phyloP scores from a whole-genome alignment of 2,797 vertebrate species.

The Staurois parvus region DNA sequence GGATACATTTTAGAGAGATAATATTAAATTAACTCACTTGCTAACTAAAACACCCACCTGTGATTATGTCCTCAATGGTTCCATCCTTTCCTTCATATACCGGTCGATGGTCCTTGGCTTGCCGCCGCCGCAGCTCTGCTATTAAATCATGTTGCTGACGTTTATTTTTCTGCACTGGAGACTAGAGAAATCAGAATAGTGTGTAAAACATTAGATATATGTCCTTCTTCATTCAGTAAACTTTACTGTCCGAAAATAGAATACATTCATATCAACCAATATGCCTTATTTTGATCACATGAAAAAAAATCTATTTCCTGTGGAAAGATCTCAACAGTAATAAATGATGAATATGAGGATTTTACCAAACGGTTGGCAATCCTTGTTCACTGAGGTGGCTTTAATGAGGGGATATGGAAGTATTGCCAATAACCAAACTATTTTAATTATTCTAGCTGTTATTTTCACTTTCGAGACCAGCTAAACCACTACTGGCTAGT shows the following conservation, averaged over 20 bases:
- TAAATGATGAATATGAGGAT: too few species aligned
- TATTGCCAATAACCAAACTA: too few species aligned
- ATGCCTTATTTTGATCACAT: background rate
- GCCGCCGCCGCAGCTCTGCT: slow-evolving; percentile 89
- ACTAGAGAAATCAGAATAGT: background rate
- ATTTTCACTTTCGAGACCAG: too few species aligned
- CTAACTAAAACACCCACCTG: slow-evolving; percentile 77
- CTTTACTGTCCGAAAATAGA: background rate
- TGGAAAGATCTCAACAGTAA: too few species aligned
- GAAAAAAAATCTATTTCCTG: too few species aligned
- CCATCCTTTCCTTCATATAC: slow-evolving; percentile 98
- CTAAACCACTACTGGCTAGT: too few species aligned
- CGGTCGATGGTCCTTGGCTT: slow-evolving; percentile 94
- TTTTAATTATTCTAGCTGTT: too few species aligned
- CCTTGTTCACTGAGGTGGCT: too few species aligned
- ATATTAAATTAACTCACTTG: background rate
- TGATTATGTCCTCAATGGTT: slow-evolving; percentile 98
- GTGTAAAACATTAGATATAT: background rate
- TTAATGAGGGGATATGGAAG: too few species aligned
- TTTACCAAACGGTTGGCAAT: too few species aligned
- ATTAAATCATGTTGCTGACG: slow-evolving; percentile 94
- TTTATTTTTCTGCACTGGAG: slow-evolving; percentile 78
- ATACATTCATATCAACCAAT: background rate
- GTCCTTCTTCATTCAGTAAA: too few species aligned
- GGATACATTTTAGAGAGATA: background rate